Percentiles rank a stretch among this genome's conserved stretches.
Evolutionary conservation across 2,888 invertebrate species (phyloP).

Genomic region (Endotricha flammealis): DNA sequence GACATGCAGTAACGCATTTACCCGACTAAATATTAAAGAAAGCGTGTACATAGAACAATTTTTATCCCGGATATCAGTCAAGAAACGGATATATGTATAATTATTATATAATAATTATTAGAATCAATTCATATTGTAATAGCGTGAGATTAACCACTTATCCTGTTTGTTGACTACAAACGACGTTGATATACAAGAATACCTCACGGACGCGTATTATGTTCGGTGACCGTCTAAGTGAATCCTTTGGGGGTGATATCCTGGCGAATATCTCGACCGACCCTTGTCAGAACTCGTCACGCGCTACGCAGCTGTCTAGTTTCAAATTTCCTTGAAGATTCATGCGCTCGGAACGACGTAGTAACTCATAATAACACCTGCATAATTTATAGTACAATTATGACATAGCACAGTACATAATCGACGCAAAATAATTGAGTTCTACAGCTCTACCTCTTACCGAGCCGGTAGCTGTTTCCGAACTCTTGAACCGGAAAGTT

Average conservation of each 20-base stretch:
- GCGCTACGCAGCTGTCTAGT: constrained; percentile 21
- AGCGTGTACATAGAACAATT: too few relatives aligned
- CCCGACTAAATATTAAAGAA: too few relatives aligned
- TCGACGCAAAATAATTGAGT: neutral
- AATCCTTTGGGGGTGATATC: constrained; percentile 30
- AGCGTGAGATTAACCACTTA: too few relatives aligned
- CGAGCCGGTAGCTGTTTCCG: neutral
- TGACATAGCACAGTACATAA: neutral
- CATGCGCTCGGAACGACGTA: constrained; percentile 17
- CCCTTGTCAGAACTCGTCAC: constrained; percentile 26
- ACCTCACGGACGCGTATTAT: constrained; percentile 10
- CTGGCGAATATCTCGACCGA: constrained; percentile 11
- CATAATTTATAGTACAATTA: constrained; percentile 16
- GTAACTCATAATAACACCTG: constrained; percentile 20
- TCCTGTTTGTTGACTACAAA: neutral
- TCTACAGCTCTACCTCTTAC: neutral
- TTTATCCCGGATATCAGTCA: too few relatives aligned
- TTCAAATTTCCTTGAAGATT: constrained; percentile 16
- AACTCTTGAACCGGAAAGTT: constrained; percentile 8
- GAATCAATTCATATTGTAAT: too few relatives aligned
- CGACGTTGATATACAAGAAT: neutral
- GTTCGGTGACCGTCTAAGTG: constrained; percentile 14
- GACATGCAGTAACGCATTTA: too few relatives aligned
- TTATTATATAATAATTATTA: too few relatives aligned
- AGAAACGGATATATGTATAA: too few relatives aligned